Evolutionary conservation across 1,140 invertebrate species (phyloP), one percentile per base, ranked within the genome.

Genomic region (Pinna nobilis): DNA sequence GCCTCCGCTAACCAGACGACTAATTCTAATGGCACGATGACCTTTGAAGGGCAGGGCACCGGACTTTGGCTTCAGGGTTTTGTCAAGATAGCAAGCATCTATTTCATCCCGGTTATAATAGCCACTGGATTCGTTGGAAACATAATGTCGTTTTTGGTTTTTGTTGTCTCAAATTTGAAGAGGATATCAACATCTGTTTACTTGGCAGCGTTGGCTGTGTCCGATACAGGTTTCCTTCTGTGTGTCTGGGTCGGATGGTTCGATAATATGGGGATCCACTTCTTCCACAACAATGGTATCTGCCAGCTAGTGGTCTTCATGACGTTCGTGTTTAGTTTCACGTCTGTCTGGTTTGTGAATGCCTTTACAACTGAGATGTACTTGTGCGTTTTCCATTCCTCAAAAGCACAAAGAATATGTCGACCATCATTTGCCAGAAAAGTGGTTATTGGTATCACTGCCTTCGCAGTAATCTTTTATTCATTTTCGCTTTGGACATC

Each of bases 161-260:
- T 92, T 65, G 77, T 92, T 0, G 90, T 89, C 51, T 92, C 91
- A 0, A 90, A 92, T 59, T 71, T 93, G 1, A 90, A 90, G 63
- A 88, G 90, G 77, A 81, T 92, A 1, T 91, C 91, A 57, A 92
- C 91, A 0, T 91, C 91, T 44, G 92, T 92, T 39, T 93, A 92
- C 70, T 70, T 93, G 23, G 91, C 92, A 0, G 92, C 91, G 0
- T 74, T 92, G 25, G 89, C 92, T 1, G 88, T 87, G 0, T 89
- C 91, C 0, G 92, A 92, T 75, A 90, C 91, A 25, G 88, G 90
- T 6, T 92, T 91, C 67, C 81, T 92, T 1, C 74, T 90, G 3
- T 88, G 90, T 0, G 69, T 92, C 9, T 78, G 91, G 3, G 72
- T 92, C 0, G 91, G 91, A 0, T 92, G 92, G 91, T 70, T 92